These are phyloP conservation scores for Anguilla megastoma DNA, from an alignment of 2,797 vertebrate genomes.

Conservation along the genomic window DNA sequence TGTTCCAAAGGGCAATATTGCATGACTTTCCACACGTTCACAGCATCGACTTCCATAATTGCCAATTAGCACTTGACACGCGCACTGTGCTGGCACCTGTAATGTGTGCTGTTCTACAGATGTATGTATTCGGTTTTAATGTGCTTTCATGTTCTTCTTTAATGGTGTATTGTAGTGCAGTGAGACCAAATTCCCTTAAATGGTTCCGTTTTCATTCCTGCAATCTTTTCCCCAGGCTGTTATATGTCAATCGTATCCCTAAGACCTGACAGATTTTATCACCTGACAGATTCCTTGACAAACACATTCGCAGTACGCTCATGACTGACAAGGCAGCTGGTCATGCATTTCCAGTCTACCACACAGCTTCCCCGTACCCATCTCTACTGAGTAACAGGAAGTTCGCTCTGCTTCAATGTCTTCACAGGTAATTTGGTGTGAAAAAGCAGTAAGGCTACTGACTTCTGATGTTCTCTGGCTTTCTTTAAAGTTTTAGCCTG, in stretches of 20 bases:
- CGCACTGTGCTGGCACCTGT: neutral
- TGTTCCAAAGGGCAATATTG: constrained; percentile 1
- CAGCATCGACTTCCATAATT: neutral
- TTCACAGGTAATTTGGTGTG: constrained; percentile 7
- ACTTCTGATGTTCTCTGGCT: neutral
- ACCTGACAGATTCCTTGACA: neutral
- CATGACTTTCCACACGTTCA: neutral
- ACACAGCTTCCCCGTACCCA: neutral
- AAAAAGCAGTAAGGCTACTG: neutral
- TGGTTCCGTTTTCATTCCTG: neutral
- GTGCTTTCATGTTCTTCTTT: neutral
- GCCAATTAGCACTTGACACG: neutral
- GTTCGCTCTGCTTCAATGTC: constrained; percentile 6
- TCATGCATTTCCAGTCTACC: neutral
- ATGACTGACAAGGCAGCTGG: neutral
- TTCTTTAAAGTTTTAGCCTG: neutral
- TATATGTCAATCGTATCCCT: neutral
- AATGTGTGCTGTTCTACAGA: neutral
- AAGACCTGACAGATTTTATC: neutral
- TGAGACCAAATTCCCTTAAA: neutral
- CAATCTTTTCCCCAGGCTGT: neutral
- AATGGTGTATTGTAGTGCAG: neutral
- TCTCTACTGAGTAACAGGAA: constrained; percentile 1
- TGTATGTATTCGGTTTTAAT: neutral
- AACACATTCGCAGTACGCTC: neutral